phyloP scores from a whole-genome alignment of 2,797 vertebrate genomes.

The Nannoperca australis region DNA sequence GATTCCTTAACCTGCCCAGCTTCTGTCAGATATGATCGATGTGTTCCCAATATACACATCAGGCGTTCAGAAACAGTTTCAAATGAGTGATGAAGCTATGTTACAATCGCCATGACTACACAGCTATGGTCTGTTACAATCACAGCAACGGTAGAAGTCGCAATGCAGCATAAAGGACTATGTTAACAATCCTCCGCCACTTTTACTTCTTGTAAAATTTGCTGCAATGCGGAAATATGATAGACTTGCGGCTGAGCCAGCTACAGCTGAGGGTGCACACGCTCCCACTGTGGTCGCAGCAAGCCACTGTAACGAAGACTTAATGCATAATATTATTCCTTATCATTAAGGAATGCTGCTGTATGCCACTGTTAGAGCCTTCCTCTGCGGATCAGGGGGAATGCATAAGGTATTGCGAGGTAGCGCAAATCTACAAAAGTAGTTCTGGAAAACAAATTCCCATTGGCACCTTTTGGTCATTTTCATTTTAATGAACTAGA shows the following conservation, averaged over 20 bases:
- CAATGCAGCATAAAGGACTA: not conserved
- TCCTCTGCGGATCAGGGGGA: not conserved
- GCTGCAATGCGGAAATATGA: not conserved
- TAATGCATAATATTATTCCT: not conserved
- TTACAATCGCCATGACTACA: not conserved
- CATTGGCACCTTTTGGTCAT: not conserved
- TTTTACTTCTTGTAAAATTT: not conserved
- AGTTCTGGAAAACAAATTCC: not conserved
- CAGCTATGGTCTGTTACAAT: not conserved
- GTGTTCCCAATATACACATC: not conserved
- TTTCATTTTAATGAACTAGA: not conserved
- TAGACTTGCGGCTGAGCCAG: not conserved
- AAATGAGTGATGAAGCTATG: too few species aligned
- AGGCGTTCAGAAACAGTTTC: not conserved
- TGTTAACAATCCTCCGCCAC: not conserved
- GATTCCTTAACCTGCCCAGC: conserved; percentile 17
- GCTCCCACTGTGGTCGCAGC: not conserved
- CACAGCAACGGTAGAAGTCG: not conserved
- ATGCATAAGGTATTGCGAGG: not conserved
- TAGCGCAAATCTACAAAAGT: not conserved
- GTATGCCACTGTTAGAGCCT: not conserved
- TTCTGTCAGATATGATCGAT: not conserved
- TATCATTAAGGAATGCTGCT: too few species aligned
- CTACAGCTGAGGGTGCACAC: not conserved
- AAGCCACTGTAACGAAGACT: conserved; percentile 1